Evolutionary conservation across 2,888 invertebrate genomes (phyloP).

Genomic region (Aquatica leii): DNA sequence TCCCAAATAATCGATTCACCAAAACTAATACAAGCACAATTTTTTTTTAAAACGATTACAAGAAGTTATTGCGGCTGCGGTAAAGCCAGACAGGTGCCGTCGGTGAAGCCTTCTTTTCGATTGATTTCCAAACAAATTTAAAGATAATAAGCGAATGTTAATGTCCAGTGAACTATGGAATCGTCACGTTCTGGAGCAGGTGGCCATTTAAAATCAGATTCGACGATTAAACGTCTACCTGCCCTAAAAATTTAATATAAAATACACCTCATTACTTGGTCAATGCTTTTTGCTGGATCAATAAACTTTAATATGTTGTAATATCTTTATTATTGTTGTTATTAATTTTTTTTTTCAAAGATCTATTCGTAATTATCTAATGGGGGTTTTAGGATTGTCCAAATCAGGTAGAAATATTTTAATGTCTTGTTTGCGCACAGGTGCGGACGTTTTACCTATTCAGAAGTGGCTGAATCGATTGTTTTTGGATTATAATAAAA

Average conservation of each 20-base stretch:
- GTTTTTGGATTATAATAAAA: too few relatives aligned
- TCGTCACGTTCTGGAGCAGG: constrained; percentile 53
- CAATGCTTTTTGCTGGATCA: not conserved
- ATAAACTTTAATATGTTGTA: constrained; percentile 5
- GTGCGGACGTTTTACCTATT: too few relatives aligned
- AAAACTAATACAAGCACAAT: constrained; percentile 23
- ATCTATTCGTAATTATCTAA: too few relatives aligned
- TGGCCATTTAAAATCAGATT: constrained; percentile 43
- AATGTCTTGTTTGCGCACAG: too few relatives aligned
- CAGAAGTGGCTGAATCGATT: too few relatives aligned
- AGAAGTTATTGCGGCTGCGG: constrained; percentile 20
- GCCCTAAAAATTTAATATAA: constrained; percentile 19
- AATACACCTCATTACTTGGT: constrained; percentile 9
- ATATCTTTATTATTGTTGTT: constrained; percentile 7
- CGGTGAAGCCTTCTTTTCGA: constrained; percentile 30
- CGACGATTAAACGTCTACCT: constrained; percentile 40
- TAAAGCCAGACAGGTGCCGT: constrained; percentile 33
- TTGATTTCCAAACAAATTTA: constrained; percentile 41
- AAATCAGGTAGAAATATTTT: too few relatives aligned
- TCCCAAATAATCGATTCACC: not conserved
- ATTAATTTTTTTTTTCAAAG: too few relatives aligned
- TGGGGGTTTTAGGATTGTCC: too few relatives aligned
- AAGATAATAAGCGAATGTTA: constrained; percentile 37
- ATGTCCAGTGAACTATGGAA: constrained; percentile 56
- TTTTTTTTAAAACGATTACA: constrained; percentile 15